Base-by-base conservation (phyloP, 1,140 invertebrate genomes). In the Lepidurus couesii region DNA sequence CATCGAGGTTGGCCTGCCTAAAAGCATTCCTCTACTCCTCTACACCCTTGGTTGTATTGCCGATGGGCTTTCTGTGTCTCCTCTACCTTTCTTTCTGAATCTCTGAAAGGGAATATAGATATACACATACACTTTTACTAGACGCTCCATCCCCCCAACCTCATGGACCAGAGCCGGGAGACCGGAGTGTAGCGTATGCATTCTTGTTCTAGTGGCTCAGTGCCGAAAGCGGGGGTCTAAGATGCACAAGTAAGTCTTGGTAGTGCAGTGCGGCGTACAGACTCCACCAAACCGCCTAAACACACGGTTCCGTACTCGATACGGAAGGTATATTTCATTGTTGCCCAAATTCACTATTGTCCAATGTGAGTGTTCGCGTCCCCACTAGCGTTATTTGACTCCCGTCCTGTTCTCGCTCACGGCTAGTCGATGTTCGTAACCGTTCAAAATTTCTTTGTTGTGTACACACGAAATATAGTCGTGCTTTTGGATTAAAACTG, bases 141-240 rank as follows among this genome's bases (percentile, higher is more conserved):
- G 53, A 21, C 6, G 53, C 53, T 65, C 53, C n/a, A 13, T 21
- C 53, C 21, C 21, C 53, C 53, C 53, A 65, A 9, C 53, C 21
- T 65, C 53, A n/a, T 65, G 10, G 16, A n/a, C 16, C 53, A n/a
- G 16, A 16, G 13, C 53, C 13, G 9, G 53, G 53, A 65, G 53
- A n/a, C 53, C 13, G 7, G 53, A 65, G 53, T 65, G 53, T 65
- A 65, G 53, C 53, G 53, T 65, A 65, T 65, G 53, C 53, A 65
- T 65, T 65, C 53, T 65, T 65, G 53, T 65, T 65, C 53, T 21
- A 65, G 53, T 65, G 53, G 53, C 53, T 65, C 53, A 65, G 53
- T 65, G 53, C 53, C 53, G 53, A 65, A 65, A 65, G 53, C 53
- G 53, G 53, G 53, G 53, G 53, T 65, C 53, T 21, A 21, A 65